A percentile compares a stretch with the other conserved stretches of the same genome.
Conservation (phyloP, 2,888 invertebrate species). For the Cryptophagus acutangulus region DNA sequence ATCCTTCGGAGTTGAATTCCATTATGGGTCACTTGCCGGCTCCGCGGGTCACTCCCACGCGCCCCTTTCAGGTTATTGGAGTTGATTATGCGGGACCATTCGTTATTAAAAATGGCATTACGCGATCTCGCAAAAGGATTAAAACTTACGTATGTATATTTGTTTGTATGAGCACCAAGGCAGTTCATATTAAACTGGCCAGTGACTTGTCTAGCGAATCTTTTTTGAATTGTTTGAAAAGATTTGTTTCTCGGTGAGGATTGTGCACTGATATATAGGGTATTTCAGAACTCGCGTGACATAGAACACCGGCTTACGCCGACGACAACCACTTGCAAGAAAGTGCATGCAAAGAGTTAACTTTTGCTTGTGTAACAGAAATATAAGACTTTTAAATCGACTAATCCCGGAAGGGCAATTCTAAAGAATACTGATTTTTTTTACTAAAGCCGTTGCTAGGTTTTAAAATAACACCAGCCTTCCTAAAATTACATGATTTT, state of each 20-base stretch:
- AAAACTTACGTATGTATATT: conserved; percentile 19
- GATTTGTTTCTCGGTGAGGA: conserved; percentile 19
- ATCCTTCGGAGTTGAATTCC: conserved; percentile 11
- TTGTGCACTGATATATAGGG: conserved; percentile 11
- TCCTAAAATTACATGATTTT: no score
- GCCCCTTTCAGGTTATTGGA: conserved; percentile 20
- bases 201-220: conserved; percentile 12
- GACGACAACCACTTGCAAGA: no score
- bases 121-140: conserved; percentile 10
- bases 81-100: conserved; percentile 24
- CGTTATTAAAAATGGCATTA: conserved; percentile 16
- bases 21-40: conserved; percentile 19
- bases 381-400: no score
- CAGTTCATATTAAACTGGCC: conserved; percentile 18
- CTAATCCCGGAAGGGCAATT: no score
- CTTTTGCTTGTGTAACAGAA: no score
- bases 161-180: conserved; percentile 17
- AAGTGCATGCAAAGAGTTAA: no score
- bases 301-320: no score
- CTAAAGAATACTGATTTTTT: no score
- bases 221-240: conserved; percentile 16
- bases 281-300: no score
- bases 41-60: conserved; percentile 11
- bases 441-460: no score
- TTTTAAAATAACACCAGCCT: no score